phyloP scores from a whole-genome alignment of 2,797 vertebrate species.

The Phoebastria nigripes region DNA sequence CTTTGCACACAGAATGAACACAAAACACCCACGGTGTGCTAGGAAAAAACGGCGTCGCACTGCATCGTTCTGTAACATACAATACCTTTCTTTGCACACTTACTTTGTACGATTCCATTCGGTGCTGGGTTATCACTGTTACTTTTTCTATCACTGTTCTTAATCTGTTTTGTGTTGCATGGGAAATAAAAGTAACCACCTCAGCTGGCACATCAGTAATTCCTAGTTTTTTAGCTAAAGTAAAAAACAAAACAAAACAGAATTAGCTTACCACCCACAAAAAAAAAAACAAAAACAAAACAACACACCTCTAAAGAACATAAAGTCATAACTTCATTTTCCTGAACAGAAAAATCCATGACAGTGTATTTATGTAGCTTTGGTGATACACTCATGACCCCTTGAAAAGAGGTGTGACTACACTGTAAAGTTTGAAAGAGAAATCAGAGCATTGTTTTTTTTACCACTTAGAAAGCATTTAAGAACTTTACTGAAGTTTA shows the following conservation, averaged over 20 bases:
- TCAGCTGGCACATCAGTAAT: constrained; percentile 85
- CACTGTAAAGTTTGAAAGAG: neutral
- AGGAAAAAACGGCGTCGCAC: accelerated
- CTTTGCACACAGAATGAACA: neutral
- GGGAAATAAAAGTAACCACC: constrained; percentile 86
- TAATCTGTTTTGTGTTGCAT: constrained; percentile 83
- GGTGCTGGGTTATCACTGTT: constrained; percentile 84
- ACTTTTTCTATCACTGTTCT: constrained; percentile 85
- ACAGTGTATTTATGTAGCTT: neutral
- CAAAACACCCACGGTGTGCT: neutral
- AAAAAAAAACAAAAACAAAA: neutral
- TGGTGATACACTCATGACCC: neutral
- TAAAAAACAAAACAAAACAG: constrained; percentile 14
- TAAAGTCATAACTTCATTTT: neutral
- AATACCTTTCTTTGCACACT: neutral
- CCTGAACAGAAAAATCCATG: neutral
- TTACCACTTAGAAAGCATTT: neutral
- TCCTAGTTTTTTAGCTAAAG: constrained; percentile 83
- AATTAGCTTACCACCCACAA: neutral
- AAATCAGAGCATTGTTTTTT: neutral
- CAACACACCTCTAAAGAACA: neutral
- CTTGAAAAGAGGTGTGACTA: neutral
- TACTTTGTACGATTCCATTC: constrained; percentile 86
- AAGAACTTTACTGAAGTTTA: neutral
- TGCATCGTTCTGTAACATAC: neutral